Evolutionary conservation across 2,113 vertebrate species (phyloP).

Genomic region (Butorides virescens): DNA sequence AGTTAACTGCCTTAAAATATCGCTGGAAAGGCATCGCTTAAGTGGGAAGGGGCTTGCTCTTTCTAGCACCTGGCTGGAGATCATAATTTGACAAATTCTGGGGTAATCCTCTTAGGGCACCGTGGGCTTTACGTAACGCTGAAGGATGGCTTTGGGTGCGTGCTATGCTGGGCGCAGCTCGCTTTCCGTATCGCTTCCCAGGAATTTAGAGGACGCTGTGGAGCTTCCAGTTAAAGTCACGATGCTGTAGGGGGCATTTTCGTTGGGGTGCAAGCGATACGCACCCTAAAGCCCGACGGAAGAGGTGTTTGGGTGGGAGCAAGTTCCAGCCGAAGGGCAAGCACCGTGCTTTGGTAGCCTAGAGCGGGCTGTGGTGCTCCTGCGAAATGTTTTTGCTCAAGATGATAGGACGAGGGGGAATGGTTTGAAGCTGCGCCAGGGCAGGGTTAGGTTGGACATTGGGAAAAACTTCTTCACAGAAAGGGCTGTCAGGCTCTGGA

Average conservation of each 20-base stretch:
- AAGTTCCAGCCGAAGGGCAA: rapidly evolving
- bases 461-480: no score
- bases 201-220: not conserved
- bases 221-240: not conserved
- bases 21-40: not conserved
- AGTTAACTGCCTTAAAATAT: not conserved
- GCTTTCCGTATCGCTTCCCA: rapidly evolving
- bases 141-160: rapidly evolving
- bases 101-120: not conserved
- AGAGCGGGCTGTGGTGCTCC: not conserved
- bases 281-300: rapidly evolving
- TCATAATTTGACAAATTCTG: not conserved
- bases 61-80: not conserved
- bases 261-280: rapidly evolving
- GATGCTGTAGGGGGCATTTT: not conserved
- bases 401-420: no score
- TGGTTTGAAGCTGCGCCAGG: no score
- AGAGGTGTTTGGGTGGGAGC: not conserved
- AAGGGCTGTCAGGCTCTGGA: no score
- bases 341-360: rapidly evolving
- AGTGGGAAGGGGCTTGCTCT: not conserved
- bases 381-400: rapidly evolving
- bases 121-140: not conserved
- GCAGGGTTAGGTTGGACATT: no score
- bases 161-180: not conserved